Percentiles rank a stretch among this genome's conserved stretches.
Evolutionary conservation across 2,113 vertebrate species (phyloP).

Genomic region (Petroica traversi): DNA sequence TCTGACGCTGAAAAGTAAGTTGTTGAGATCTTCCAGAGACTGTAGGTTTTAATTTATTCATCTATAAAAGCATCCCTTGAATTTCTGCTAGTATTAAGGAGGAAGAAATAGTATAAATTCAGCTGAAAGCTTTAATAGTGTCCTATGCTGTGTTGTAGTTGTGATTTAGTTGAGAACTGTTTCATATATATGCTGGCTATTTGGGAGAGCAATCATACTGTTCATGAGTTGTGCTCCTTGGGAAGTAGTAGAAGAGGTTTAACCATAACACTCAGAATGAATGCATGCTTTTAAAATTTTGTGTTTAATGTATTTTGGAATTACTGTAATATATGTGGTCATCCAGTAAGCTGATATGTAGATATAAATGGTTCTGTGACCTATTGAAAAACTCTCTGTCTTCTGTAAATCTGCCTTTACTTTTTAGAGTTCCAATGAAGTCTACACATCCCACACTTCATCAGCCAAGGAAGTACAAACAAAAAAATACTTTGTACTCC

Average conservation of each 20-base stretch:
- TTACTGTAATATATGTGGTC: neutral
- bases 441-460: conserved; percentile 48
- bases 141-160: neutral
- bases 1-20: conserved; percentile 76
- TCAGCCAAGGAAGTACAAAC: conserved; percentile 71
- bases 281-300: neutral
- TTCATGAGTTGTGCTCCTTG: neutral
- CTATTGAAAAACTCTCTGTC: neutral
- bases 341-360: neutral
- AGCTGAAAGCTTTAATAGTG: neutral
- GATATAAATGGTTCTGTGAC: neutral
- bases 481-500: conserved; percentile 56
- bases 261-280: neutral
- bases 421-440: conserved; percentile 66
- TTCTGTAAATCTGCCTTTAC: neutral
- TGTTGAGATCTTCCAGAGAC: neutral
- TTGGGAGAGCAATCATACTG: neutral
- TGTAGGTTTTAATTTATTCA: neutral
- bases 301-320: neutral
- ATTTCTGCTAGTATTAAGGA: neutral
- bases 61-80: neutral
- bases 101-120: neutral
- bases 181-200: neutral
- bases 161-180: neutral
- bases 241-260: neutral